Evolutionary conservation across 2,797 vertebrate species (phyloP), one percentile per base, ranked within the genome.

Genomic region (Bufotes viridis): DNA sequence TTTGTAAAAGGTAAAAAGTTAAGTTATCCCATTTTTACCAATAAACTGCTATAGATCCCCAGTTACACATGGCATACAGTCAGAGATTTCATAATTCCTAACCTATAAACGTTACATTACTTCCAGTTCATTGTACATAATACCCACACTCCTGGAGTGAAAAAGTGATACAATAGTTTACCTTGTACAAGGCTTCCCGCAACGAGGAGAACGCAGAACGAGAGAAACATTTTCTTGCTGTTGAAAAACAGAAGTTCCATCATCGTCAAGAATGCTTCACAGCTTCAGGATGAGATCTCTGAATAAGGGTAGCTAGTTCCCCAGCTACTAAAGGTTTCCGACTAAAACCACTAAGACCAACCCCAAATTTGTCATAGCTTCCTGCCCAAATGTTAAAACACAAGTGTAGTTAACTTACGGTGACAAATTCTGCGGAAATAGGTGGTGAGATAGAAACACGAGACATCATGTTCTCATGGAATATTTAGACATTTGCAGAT

Each of bases 271-370:
- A 26, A 18, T 55, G 7, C 61, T 69, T 80, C 18, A 57, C 74
- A 58, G 67, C 61, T 74, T 61, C 67, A 81, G n/a, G 57, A 51
- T 18, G 18, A 88, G 57, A 84, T 78, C 7, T 78, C 24, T 12
- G 55, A 87, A 72, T 74, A 67, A 7, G 81, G 29, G 72, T 20
- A 76, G 34, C 60, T n/a, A 69, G 76, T 80, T 80, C 57, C 75
- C 61, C 82, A 60, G 75, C 70, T 61, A 84, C 24, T 72, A 60
- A 88, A 84, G 76, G 49, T 88, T 88, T 88, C 87, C 82, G 75
- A 84, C 81, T 42, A 20, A 83, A 88, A 88, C 87, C 87, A 88
- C 87, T 72, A 88, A 80, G 87, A 70, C 82, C 81, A 88, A 53
- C 87, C 87, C 87, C 67, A 74, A 49, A 26, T 79, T 84, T 88